phyloP scores from a whole-genome alignment of 2,797 vertebrate species.

The Geotrypetes seraphini region DNA sequence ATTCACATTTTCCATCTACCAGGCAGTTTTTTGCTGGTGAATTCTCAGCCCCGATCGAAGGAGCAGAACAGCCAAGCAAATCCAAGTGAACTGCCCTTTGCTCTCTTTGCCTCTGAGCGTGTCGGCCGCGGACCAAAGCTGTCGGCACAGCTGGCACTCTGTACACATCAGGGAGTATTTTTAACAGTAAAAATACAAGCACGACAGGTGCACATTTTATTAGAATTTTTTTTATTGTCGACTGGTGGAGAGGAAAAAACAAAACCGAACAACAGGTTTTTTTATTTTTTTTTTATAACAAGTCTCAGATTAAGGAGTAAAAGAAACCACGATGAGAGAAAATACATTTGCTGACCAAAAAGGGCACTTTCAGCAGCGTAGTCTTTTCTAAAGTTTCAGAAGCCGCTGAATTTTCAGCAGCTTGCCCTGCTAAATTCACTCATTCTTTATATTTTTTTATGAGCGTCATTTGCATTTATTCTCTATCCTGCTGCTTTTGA shows the following conservation, averaged over 20 bases:
- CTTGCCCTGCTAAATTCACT: slow-evolving; percentile 25
- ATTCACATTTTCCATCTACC: slow-evolving; percentile 1
- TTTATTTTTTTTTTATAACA: slow-evolving; percentile 9
- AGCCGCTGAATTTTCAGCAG: slow-evolving; percentile 32
- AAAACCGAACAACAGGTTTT: too few relatives aligned
- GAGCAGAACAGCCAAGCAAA: slow-evolving; percentile 10
- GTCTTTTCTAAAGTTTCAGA: too few relatives aligned
- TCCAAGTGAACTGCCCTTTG: slow-evolving; percentile 4
- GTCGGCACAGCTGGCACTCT: slow-evolving; percentile 22
- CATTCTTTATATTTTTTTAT: slow-evolving; percentile 46
- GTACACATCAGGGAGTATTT: slow-evolving; percentile 27
- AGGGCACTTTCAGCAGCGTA: not conserved
- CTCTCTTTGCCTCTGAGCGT: not conserved
- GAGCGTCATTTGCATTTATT: slow-evolving; percentile 46
- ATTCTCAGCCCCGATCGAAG: not conserved
- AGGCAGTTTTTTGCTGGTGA: not conserved
- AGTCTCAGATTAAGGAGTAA: slow-evolving; percentile 12
- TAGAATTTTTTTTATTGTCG: slow-evolving; percentile 13
- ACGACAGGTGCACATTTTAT: slow-evolving; percentile 44
- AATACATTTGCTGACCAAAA: slow-evolving; percentile 1
- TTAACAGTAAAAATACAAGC: slow-evolving; percentile 25
- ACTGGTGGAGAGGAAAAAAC: not conserved
- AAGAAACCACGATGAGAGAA: not conserved
- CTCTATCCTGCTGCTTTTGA: slow-evolving; percentile 41
- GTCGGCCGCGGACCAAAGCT: slow-evolving; percentile 11